Percentiles rank a stretch among this genome's conserved stretches.
phyloP scores from a whole-genome alignment of 2,113 vertebrate species.

The Catagonus wagneri region DNA sequence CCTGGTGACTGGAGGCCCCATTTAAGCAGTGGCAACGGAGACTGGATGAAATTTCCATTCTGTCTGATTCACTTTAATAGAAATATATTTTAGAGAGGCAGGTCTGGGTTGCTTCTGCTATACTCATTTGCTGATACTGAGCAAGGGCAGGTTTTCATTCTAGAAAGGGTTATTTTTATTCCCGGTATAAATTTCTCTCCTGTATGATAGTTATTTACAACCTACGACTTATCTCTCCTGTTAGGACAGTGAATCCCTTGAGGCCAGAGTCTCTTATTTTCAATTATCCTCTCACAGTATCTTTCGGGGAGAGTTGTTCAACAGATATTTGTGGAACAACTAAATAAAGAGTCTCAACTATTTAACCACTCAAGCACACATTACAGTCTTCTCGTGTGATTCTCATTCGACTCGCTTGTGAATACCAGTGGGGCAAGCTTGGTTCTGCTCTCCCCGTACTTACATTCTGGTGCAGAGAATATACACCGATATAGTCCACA shows the following conservation, averaged over 20 bases:
- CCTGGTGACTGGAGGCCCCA: neutral
- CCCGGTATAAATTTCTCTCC: neutral
- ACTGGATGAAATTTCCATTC: constrained; percentile 59
- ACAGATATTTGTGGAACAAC: constrained; percentile 22
- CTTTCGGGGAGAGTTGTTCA: constrained; percentile 48
- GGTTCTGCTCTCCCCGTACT: neutral
- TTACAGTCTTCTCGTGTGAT: neutral
- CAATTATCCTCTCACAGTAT: constrained; percentile 13
- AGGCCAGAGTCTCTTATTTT: constrained; percentile 33
- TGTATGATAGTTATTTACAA: constrained; percentile 47
- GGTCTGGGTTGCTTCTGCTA: neutral
- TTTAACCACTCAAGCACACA: constrained; percentile 31
- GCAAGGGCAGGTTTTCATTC: neutral
- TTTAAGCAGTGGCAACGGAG: neutral
- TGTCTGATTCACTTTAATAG: constrained; percentile 55
- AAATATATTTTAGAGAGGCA: constrained; percentile 14
- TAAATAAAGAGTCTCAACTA: neutral
- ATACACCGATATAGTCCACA: neutral
- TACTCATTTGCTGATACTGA: constrained; percentile 35
- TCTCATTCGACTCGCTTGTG: neutral
- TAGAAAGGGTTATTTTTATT: constrained; percentile 19
- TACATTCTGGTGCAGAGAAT: constrained; percentile 25
- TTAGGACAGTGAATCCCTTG: constrained; percentile 35
- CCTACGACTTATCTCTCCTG: neutral
- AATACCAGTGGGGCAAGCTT: neutral